These are phyloP conservation scores for Aromia moschata DNA, from an alignment of 2,888 invertebrate species.

Conservation along the genomic window DNA sequence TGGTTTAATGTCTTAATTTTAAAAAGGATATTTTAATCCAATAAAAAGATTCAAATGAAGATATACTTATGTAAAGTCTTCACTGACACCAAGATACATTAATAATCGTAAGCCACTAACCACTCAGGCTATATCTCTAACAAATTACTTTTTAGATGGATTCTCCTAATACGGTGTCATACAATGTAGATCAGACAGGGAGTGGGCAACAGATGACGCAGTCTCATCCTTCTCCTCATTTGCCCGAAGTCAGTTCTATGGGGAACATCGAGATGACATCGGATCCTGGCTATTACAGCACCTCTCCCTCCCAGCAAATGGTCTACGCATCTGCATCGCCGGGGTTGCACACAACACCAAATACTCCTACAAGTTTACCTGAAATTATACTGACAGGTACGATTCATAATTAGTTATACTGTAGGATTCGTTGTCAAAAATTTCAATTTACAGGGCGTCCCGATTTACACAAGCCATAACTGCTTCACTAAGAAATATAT, in stretches of 20 bases:
- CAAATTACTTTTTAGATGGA: conserved; percentile 18
- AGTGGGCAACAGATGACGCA: conserved; percentile 50
- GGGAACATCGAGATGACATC: conserved; percentile 51
- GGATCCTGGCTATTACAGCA: conserved; percentile 70
- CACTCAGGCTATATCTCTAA: conserved; percentile 2
- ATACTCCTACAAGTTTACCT: conserved; percentile 82
- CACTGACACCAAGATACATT: too few relatives aligned
- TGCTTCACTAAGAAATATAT: too few relatives aligned
- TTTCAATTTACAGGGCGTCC: too few relatives aligned
- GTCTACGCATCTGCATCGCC: conserved; percentile 66
- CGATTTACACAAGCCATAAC: too few relatives aligned
- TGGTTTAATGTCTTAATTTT: too few relatives aligned
- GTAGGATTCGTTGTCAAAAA: too few relatives aligned
- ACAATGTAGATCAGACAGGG: conserved; percentile 51
- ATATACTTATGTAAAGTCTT: too few relatives aligned
- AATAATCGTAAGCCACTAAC: too few relatives aligned
- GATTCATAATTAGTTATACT: too few relatives aligned
- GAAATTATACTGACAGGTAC: conserved; percentile 85
- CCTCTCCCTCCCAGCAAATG: conserved; percentile 68
- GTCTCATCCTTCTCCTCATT: conserved; percentile 58
- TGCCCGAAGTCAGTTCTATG: conserved; percentile 50
- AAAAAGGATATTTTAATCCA: too few relatives aligned
- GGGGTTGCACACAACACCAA: conserved; percentile 67
- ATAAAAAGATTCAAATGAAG: too few relatives aligned
- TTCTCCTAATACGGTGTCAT: conserved; percentile 31